Conservation (phyloP, 1,140 invertebrate species). For the Oedothorax gibbosus region DNA sequence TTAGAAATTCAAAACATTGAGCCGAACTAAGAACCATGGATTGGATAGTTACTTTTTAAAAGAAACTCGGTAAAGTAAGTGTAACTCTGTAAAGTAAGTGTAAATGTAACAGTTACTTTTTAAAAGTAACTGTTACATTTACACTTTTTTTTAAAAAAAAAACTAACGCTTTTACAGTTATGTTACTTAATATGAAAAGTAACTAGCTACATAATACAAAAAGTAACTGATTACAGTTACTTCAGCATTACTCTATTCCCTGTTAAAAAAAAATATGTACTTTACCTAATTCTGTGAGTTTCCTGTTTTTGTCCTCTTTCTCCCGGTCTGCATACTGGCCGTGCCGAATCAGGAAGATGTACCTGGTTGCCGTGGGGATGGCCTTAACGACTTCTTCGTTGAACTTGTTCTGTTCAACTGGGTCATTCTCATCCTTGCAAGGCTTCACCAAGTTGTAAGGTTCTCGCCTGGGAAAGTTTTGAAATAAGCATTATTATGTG, state of each 20-base stretch:
- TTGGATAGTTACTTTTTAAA: too few relatives aligned
- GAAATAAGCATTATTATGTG: neutral
- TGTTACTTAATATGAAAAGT: too few relatives aligned
- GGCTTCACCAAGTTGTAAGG: constrained; percentile 79
- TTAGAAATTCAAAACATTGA: too few relatives aligned
- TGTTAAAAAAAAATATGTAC: too few relatives aligned
- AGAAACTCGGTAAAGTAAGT: too few relatives aligned
- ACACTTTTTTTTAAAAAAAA: too few relatives aligned
- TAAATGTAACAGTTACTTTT: too few relatives aligned
- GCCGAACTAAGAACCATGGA: too few relatives aligned
- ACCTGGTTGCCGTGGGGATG: constrained; percentile 80
- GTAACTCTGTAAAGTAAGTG: too few relatives aligned
- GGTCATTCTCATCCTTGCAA: constrained; percentile 69
- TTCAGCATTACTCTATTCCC: too few relatives aligned
- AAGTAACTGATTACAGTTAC: neutral
- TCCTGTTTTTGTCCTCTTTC: constrained; percentile 78
- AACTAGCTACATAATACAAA: neutral
- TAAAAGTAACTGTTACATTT: too few relatives aligned
- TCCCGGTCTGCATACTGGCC: constrained; percentile 90
- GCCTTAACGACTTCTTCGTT: constrained; percentile 62
- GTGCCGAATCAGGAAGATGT: constrained; percentile 92
- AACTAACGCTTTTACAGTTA: too few relatives aligned
- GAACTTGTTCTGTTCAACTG: constrained; percentile 24
- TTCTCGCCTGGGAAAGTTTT: constrained; percentile 74
- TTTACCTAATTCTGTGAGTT: constrained; percentile 82